These are phyloP conservation scores for Chorisops tibialis DNA, from an alignment of 2,888 invertebrate genomes.

Conservation along the genomic window DNA sequence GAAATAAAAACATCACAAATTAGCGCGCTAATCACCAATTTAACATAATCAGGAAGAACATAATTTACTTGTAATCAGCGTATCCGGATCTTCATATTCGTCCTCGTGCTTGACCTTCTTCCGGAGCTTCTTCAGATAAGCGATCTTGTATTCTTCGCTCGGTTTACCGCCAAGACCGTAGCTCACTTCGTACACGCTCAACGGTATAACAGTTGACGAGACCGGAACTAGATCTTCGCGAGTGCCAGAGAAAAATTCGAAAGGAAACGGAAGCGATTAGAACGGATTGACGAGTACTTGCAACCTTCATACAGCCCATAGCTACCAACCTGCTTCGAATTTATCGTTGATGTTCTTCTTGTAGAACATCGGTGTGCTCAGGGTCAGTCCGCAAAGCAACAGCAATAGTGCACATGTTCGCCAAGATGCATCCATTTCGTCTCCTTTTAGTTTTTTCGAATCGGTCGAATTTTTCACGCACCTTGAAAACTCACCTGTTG, in stretches of 20 bases:
- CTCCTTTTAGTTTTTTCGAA: no score
- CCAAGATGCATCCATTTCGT: background rate
- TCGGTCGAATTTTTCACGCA: background rate
- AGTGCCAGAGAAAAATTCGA: no score
- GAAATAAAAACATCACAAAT: slow-evolving; percentile 7
- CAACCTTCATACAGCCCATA: no score
- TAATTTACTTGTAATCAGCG: slow-evolving; percentile 48
- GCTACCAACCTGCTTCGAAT: slow-evolving; percentile 54
- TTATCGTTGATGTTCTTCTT: slow-evolving; percentile 55
- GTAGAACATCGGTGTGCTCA: slow-evolving; percentile 52
- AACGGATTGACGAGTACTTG: background rate
- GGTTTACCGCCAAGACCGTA: slow-evolving; percentile 55
- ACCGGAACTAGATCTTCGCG: slow-evolving; percentile 61
- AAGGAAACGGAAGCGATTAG: no score
- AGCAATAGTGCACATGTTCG: background rate
- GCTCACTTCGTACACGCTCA: slow-evolving; percentile 60
- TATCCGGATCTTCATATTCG: slow-evolving; percentile 43
- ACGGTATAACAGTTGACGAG: slow-evolving; percentile 65
- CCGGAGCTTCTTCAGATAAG: slow-evolving; percentile 48
- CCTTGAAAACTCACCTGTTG: slow-evolving; percentile 18
- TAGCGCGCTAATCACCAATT: background rate
- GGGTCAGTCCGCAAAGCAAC: slow-evolving; percentile 35
- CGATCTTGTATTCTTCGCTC: slow-evolving; percentile 50
- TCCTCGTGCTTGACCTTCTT: slow-evolving; percentile 47
- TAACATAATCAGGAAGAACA: background rate